Conservation (phyloP, 2,113 vertebrate species). For the Istiophorus platypterus region DNA sequence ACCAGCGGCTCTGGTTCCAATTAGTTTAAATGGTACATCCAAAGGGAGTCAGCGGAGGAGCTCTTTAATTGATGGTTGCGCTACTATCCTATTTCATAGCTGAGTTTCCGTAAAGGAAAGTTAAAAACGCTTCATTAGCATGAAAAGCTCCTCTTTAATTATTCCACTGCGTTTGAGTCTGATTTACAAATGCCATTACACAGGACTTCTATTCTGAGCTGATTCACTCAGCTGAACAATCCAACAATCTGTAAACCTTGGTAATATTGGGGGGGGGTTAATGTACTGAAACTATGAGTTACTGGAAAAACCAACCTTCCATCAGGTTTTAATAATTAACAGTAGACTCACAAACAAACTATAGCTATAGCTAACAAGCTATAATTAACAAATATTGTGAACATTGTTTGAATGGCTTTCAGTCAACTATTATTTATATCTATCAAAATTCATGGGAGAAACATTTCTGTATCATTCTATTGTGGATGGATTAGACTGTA, state of each 20-base stretch:
- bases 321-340: not conserved
- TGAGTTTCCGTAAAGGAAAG: constrained; percentile 56
- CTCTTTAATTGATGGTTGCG: constrained; percentile 73
- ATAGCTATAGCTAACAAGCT: not conserved
- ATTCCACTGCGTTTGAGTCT: constrained; percentile 42
- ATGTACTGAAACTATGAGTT: not conserved
- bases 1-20: constrained; percentile 72
- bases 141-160: constrained; percentile 68
- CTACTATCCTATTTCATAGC: constrained; percentile 74
- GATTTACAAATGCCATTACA: constrained; percentile 58
- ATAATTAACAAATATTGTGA: not conserved
- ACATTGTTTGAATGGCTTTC: not conserved
- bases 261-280: constrained; percentile 2
- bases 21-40: constrained; percentile 72
- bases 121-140: constrained; percentile 76
- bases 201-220: constrained; percentile 55
- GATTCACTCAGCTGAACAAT: constrained; percentile 50
- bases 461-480: not conserved
- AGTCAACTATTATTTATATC: not conserved
- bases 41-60: constrained; percentile 58
- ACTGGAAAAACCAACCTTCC: not conserved
- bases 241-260: not conserved
- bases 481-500: not conserved
- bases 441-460: not conserved
- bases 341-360: not conserved